These are phyloP conservation scores for Oryzias celebensis DNA, from an alignment of 2,113 vertebrate genomes.

Conservation along the genomic window DNA sequence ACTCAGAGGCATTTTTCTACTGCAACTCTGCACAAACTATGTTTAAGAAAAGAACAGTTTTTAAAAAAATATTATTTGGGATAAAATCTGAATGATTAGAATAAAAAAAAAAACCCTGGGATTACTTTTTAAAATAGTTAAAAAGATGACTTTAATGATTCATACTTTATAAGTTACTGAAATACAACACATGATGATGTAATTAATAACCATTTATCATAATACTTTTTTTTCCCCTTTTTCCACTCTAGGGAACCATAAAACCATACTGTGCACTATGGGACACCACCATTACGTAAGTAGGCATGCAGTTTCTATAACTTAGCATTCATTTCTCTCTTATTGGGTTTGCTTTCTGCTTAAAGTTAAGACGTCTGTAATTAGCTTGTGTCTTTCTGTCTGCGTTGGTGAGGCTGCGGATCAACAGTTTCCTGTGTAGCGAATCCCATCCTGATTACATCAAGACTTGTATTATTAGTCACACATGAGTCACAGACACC, in stretches of 20 bases:
- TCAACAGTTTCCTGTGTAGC: conserved; percentile 7
- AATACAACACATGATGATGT: conserved; percentile 38
- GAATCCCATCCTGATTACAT: conserved; percentile 6
- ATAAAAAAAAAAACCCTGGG: too few relatives aligned
- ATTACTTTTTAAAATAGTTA: too few relatives aligned
- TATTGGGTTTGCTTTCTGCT: neutral
- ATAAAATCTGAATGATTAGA: too few relatives aligned
- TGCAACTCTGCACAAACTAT: too few relatives aligned
- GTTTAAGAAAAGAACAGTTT: too few relatives aligned
- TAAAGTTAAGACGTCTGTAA: neutral
- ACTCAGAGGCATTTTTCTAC: too few relatives aligned
- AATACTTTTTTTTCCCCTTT: conserved; percentile 30
- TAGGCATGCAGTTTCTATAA: conserved; percentile 50
- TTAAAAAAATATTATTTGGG: too few relatives aligned
- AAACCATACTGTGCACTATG: conserved; percentile 96
- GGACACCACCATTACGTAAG: conserved; percentile 95
- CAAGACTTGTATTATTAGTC: conserved; percentile 23
- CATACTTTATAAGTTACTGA: conserved; percentile 33
- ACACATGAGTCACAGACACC: conserved; percentile 21
- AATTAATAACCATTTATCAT: conserved; percentile 28
- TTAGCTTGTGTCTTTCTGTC: neutral
- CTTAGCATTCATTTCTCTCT: neutral
- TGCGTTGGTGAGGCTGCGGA: neutral
- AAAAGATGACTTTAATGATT: conserved; percentile 50
- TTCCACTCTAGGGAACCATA: conserved; percentile 86